A percentile compares a stretch with the other conserved stretches of the same genome.
Conservation (phyloP, 1,140 invertebrate species). For the Pseudomyrmex flavicornis region DNA sequence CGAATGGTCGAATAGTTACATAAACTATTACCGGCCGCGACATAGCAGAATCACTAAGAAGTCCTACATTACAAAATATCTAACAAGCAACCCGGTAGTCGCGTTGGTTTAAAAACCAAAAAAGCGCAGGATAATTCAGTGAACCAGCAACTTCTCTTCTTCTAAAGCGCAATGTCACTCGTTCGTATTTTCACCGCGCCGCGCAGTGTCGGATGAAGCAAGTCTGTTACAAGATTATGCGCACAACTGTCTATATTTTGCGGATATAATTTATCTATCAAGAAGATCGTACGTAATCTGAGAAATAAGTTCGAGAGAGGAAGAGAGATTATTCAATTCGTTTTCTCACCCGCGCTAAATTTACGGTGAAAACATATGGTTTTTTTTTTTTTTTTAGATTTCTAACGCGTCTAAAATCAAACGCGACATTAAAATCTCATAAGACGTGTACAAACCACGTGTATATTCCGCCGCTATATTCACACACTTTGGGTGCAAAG, state of each 20-base stretch:
- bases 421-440: no score
- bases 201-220: neutral
- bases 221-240: neutral
- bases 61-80: conserved; percentile 15
- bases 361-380: neutral
- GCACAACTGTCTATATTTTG: neutral
- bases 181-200: neutral
- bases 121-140: neutral
- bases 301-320: neutral
- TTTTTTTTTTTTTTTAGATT: neutral
- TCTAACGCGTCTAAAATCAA: neutral
- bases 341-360: neutral
- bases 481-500: neutral
- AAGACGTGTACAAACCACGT: no score
- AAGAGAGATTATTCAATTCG: neutral
- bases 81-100: conserved; percentile 20
- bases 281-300: neutral
- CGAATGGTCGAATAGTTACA: conserved; percentile 45
- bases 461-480: no score
- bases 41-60: conserved; percentile 21
- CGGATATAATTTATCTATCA: neutral
- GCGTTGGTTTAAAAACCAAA: neutral
- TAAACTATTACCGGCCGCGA: conserved; percentile 38
- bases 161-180: neutral
- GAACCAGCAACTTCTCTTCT: neutral